phyloP scores from a whole-genome alignment of 1,140 invertebrate species.

The Neotoxoptera formosana region DNA sequence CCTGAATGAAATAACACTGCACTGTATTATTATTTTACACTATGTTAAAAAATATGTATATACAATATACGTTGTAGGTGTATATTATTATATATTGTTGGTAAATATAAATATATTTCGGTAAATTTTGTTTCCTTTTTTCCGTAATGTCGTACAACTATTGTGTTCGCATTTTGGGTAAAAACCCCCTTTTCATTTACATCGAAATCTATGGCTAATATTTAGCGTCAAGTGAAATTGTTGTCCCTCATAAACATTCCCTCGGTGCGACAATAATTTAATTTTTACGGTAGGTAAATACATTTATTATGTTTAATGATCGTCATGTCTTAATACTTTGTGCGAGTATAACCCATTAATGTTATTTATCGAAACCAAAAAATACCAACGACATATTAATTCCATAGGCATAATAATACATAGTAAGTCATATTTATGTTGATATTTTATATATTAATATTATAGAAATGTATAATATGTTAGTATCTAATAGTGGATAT shows the following conservation, averaged over 20 bases:
- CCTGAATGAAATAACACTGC: background rate
- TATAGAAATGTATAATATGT: background rate
- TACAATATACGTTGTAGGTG: background rate
- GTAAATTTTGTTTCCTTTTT: constrained; percentile 23
- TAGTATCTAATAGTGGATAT: background rate
- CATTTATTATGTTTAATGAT: constrained; percentile 5
- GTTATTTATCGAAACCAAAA: background rate
- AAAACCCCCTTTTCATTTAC: constrained; percentile 21
- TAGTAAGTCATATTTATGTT: background rate
- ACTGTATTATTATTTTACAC: constrained; percentile 10
- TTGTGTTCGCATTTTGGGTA: background rate
- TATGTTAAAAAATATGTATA: constrained; percentile 14
- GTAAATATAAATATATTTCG: constrained; percentile 11
- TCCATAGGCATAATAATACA: background rate
- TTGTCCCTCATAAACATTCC: background rate
- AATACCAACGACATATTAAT: background rate
- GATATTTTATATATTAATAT: too few species aligned
- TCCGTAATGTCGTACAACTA: background rate
- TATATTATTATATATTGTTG: background rate
- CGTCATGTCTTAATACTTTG: background rate
- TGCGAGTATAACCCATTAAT: background rate
- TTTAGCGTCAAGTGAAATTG: background rate
- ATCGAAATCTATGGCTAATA: background rate
- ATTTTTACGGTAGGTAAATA: background rate
- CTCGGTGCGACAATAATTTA: background rate